phyloP scores from a whole-genome alignment of 2,113 vertebrate species.

The Hipposideros armiger region DNA sequence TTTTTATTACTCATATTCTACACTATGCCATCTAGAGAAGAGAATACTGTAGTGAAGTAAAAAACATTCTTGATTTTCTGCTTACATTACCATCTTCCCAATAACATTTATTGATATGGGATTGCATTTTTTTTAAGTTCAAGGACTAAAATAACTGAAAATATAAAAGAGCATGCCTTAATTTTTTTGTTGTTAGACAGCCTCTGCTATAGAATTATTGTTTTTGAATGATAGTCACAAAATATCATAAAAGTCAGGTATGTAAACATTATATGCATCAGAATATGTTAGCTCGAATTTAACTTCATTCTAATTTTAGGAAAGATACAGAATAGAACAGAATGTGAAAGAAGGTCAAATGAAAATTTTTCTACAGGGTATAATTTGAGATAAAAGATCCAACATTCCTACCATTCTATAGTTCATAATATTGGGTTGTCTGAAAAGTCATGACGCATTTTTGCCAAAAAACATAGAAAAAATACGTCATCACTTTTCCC shows the following conservation, averaged over 20 bases:
- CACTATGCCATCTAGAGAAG: background rate
- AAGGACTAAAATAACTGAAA: background rate
- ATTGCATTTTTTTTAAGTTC: background rate
- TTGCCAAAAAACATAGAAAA: too few relatives aligned
- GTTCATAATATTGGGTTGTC: background rate
- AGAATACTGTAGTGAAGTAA: background rate
- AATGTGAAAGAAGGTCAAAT: background rate
- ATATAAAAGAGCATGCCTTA: background rate
- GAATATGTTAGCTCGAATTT: background rate
- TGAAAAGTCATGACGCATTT: too few relatives aligned
- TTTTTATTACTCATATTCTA: background rate
- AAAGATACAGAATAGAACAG: background rate
- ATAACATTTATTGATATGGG: background rate
- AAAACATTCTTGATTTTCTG: conserved; percentile 36
- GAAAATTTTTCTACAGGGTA: background rate
- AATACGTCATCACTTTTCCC: too few relatives aligned
- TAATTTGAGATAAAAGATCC: background rate
- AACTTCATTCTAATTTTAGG: background rate
- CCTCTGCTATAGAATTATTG: background rate
- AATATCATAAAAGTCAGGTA: background rate
- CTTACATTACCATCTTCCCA: background rate
- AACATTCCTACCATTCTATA: background rate
- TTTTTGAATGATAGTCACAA: background rate
- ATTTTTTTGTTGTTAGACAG: background rate
- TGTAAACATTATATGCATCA: background rate